Evolutionary conservation across 2,888 invertebrate species (phyloP).

Genomic region (Mimas tiliae): DNA sequence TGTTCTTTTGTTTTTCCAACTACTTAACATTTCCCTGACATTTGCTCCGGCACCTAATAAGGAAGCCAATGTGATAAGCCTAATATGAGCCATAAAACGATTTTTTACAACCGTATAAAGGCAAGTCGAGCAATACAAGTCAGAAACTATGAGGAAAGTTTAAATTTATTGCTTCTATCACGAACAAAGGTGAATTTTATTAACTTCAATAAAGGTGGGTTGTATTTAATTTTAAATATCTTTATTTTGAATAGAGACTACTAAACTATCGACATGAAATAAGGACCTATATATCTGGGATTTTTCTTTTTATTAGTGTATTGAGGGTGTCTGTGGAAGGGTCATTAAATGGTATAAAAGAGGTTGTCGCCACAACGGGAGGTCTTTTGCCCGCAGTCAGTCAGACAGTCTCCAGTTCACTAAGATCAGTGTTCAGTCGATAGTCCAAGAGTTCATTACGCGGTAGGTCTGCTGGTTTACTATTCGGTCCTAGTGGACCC

Average conservation of each 20-base stretch:
- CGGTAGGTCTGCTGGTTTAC: too few species aligned
- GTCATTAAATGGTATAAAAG: too few species aligned
- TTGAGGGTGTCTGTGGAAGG: too few species aligned
- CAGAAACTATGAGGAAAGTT: slow-evolving; percentile 37
- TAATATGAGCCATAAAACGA: slow-evolving; percentile 38
- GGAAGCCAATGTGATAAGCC: slow-evolving; percentile 25
- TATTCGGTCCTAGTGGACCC: too few species aligned
- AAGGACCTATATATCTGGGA: too few species aligned
- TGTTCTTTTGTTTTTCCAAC: neutral
- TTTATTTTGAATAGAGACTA: neutral
- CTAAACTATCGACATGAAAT: too few species aligned
- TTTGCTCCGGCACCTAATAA: slow-evolving; percentile 19
- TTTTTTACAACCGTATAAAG: slow-evolving; percentile 38
- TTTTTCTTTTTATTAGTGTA: too few species aligned
- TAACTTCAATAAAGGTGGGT: neutral
- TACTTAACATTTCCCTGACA: slow-evolving; percentile 7
- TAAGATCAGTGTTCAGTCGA: too few species aligned
- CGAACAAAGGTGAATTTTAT: slow-evolving; percentile 34
- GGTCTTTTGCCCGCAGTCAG: too few species aligned
- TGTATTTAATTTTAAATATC: neutral
- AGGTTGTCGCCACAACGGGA: too few species aligned
- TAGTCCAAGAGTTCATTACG: too few species aligned
- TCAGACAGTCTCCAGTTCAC: too few species aligned
- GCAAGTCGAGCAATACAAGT: slow-evolving; percentile 36
- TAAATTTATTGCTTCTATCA: slow-evolving; percentile 50